phyloP scores from a whole-genome alignment of 2,797 vertebrate genomes.

The Knipowitschia caucasica region DNA sequence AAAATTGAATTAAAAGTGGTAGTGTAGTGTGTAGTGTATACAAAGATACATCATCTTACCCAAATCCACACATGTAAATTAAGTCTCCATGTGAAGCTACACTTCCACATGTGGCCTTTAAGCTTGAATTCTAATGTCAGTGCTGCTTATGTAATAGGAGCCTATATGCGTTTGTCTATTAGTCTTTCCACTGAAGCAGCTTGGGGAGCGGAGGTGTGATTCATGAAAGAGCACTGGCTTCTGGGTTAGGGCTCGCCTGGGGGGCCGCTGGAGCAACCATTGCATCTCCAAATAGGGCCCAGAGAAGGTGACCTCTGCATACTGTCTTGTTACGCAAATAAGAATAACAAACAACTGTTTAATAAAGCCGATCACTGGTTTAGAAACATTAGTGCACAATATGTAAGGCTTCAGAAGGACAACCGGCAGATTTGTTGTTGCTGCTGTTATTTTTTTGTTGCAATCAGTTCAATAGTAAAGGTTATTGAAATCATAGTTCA shows the following conservation, averaged over 20 bases:
- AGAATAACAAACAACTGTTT: slow-evolving; percentile 22
- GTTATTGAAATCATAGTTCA: no score
- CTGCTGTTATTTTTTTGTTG: no score
- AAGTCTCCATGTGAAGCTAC: slow-evolving; percentile 18
- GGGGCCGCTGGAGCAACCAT: slow-evolving; percentile 39
- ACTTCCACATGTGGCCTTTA: slow-evolving; percentile 25
- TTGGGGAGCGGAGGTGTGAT: slow-evolving; percentile 46
- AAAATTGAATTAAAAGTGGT: background rate
- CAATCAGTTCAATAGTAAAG: no score
- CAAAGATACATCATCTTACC: slow-evolving; percentile 7
- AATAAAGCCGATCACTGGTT: background rate
- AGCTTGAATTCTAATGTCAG: slow-evolving; percentile 29
- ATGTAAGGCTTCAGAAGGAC: background rate
- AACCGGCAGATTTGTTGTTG: no score
- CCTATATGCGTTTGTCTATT: slow-evolving; percentile 34
- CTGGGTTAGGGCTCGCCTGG: slow-evolving; percentile 22
- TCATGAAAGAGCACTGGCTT: slow-evolving; percentile 42
- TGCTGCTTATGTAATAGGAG: slow-evolving; percentile 18
- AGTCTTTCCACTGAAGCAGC: slow-evolving; percentile 47
- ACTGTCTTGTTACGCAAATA: slow-evolving; percentile 34
- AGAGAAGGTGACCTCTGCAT: slow-evolving; percentile 36
- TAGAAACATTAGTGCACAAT: background rate
- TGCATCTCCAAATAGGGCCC: slow-evolving; percentile 53
- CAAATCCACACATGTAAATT: slow-evolving; percentile 9
- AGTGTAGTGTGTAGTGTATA: slow-evolving; percentile 3